Base-by-base conservation (phyloP, 2,888 invertebrate genomes). In the Drosophila paranaensis region DNA sequence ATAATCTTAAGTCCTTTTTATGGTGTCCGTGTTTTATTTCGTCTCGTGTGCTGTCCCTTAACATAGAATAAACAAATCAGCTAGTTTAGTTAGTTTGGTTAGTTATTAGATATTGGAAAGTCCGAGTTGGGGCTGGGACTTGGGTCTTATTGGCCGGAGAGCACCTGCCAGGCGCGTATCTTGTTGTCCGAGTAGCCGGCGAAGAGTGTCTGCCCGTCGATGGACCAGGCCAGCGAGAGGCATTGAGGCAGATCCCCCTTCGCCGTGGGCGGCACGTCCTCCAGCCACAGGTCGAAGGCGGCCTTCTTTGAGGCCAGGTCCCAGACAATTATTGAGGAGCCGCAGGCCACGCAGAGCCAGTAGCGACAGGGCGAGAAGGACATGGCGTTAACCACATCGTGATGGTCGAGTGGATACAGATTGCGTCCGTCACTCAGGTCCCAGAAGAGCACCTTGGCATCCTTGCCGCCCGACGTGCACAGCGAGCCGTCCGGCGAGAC, bases 361-460 rank as follows among this genome's bases (percentile, higher is more conserved):
- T 99, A 99, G 92, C 98, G 96, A 94, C 99, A 99, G 66, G 99
- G 99, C 69, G 98, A 98, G 96, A 99, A 99, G 95, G 98, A 98
- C 88, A 99, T 94, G 8, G 99, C 97, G 88, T 98, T 98, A 93
- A 99, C 99, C 93, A 97, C 97, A 92, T 98, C 98, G 93, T 98
- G 98, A 93, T 99, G 99, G 91, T 99, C 98, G 89, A 99, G 94
- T 11, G 99, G 99, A 94, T 99, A 99, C 91, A 99, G 94, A 93
- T 99, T 98, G 93, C 99, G 99, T 94, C 98, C 98, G 92, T 99
- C 99, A 93, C 99, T 99, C 98, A 99, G 94, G 93, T 99, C 99
- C 99, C 99, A 99, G 79, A 99, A 94, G 97, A 99, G 98, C 6
- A 99, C 99, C 94, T 98, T 98, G 94, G 98, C 98, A 94, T 99